These are phyloP conservation scores for Orchesella flavescens DNA, from an alignment of 2,888 invertebrate species.

Conservation along the genomic window DNA sequence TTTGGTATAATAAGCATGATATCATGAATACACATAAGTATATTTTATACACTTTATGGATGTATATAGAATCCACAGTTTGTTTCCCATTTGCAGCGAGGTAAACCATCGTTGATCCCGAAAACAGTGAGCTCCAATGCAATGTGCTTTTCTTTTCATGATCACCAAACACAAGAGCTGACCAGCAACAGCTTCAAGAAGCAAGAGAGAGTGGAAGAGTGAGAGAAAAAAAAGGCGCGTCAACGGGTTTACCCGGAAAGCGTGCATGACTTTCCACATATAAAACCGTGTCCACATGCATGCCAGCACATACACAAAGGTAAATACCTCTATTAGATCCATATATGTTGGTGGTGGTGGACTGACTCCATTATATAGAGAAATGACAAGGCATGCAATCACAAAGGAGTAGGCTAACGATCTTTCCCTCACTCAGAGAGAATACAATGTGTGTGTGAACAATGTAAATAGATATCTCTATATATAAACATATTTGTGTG, in stretches of 20 bases:
- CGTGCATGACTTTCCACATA: not conserved
- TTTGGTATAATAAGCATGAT: not conserved
- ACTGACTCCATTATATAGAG: not conserved
- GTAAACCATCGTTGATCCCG: not conserved
- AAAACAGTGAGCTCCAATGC: not conserved
- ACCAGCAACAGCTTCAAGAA: conserved; percentile 57
- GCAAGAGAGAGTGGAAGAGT: conserved; percentile 14
- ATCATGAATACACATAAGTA: no score
- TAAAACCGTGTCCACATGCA: not conserved
- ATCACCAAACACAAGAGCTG: conserved; percentile 15
- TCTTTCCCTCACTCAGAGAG: not conserved
- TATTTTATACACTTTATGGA: not conserved
- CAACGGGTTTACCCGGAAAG: conserved; percentile 4
- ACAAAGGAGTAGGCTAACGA: not conserved
- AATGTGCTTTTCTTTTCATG: not conserved
- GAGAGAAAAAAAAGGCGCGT: conserved; percentile 33
- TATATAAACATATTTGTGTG: no score
- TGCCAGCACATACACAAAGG: not conserved
- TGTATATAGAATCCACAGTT: conserved; percentile 47
- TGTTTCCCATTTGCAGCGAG: conserved; percentile 22
- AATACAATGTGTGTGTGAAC: not conserved
- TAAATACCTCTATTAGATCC: no score
- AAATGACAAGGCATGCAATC: conserved; percentile 33
- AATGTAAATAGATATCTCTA: not conserved
- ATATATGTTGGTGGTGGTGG: not conserved